Percentiles rank a stretch among this genome's conserved stretches.
phyloP scores from a whole-genome alignment of 2,113 vertebrate species.

The Coryphaenoides rupestris region DNA sequence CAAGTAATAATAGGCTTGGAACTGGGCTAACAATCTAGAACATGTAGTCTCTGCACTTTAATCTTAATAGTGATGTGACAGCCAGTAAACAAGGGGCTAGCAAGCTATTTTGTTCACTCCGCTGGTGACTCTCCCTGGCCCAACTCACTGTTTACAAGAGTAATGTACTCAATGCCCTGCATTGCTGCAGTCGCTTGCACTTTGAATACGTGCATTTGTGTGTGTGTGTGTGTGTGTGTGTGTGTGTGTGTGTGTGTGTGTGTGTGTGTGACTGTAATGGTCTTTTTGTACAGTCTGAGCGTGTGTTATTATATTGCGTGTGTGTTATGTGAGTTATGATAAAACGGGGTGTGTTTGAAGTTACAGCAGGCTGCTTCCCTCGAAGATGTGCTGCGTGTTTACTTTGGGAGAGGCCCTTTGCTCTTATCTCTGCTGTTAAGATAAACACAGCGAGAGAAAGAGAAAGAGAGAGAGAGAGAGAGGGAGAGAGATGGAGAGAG shows the following conservation, averaged over 20 bases:
- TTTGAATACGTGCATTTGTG: not conserved
- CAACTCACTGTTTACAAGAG: not conserved
- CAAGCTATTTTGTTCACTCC: not conserved
- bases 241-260: not conserved
- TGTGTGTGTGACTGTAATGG: not conserved
- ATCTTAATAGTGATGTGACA: not conserved
- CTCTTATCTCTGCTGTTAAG: constrained; percentile 5
- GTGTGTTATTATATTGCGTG: not conserved
- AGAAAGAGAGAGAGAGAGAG: not conserved
- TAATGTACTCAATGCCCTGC: not conserved
- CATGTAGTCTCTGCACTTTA: constrained; percentile 1
- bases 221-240: not conserved
- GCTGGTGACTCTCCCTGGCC: no score
- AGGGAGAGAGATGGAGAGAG: not conserved
- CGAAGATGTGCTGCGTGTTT: not conserved
- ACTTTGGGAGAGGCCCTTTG: constrained; percentile 1
- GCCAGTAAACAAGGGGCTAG: not conserved
- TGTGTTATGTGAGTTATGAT: not conserved
- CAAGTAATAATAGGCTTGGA: not conserved
- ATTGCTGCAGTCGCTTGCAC: not conserved
- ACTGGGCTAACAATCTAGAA: not conserved
- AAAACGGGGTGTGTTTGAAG: not conserved
- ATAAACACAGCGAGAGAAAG: not conserved
- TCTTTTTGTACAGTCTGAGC: not conserved
- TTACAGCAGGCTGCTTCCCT: not conserved